Evolutionary conservation across 2,113 vertebrate genomes (phyloP), one percentile per base, ranked within the genome.

Genomic region (Mesocricetus auratus): DNA sequence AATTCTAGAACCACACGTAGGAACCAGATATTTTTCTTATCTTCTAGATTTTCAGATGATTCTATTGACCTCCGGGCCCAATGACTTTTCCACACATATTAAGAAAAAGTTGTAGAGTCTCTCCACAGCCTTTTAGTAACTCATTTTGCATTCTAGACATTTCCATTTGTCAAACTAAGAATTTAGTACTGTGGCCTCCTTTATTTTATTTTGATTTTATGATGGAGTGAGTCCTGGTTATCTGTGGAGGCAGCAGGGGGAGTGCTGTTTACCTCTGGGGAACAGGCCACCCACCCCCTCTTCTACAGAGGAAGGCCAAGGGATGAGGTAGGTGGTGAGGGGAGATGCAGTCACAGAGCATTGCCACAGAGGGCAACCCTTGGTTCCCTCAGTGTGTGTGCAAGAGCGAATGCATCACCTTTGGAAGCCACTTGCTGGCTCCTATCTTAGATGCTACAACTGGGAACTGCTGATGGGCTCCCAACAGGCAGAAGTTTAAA

Each of bases 1-100:
- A 3, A 26, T 82, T 96, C 78, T 74, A 75, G 64, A 87, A 19
- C 47, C 78, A 68, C 56, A 62, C 21, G 29, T 45, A 39, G 2
- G 58, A 79, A 26, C 17, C 21, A 21, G 53, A 36, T 39, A 9
- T 50, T 90, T 92, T 64, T n/a, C 47, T 60, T 93, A 45, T 86
- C 83, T 78, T 94, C 86, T 68, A 64, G 39, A 89, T 77, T 89
- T 90, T 97, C 53, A 77, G 92, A 24, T 77, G 50, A 15, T 58
- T 6, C n/a, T 68, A 26, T 47, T 82, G 82, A 66, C 85, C 71
- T 66, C 60, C 53, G 24, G 50, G 36, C 22, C 29, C 58, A 39
- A 85, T 29, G 47, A 66, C 16, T 19, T 82, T 89, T 89, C 39
- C 68, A 62, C 62, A 36, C 73, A 86, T 68, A 22, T n/a, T 85